Base-by-base conservation (phyloP, 2,888 invertebrate genomes). In the Acronicta leporina region DNA sequence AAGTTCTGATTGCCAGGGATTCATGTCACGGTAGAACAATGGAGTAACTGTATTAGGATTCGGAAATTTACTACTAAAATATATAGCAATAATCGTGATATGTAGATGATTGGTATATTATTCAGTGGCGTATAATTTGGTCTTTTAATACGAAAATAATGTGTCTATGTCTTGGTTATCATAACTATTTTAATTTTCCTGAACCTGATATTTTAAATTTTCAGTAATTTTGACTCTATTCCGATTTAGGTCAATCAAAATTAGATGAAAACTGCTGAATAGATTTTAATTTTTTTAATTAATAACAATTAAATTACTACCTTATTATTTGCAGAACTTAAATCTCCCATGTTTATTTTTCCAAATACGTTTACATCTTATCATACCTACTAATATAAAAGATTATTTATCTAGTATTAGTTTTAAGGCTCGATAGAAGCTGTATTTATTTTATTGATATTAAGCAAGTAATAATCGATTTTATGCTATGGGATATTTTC, bases 401-500 rank as follows among this genome's bases (percentile, higher is more conserved):
- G 41, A 50, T 54, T 50, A 47, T 47, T 50, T 41, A 42, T 44
- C 33, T 16, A 51, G 35, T 27, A 41, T 35, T 30, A 40, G 20
- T 16, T 27, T 40, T 45, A 30, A 25, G 20, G 13, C 38, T 10
- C 48, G 50, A 52, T 49, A 48, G 41, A 9, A 43, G 41, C 33
- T 33, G 15, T 49, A 42, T 45, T 50, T 56, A 27, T 44, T 54
- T 30, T 54, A 54, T 30, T 59, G 33, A 35, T 54, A 63, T 67
- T 70, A 61, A 55, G 53, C 59, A 70, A 63, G 55, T 55, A 16
- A 41, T 51, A 59, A 70, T 68, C 41, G 58, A 40, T 65, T 44
- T 58, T 51, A 53, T 49, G 46, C 25, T 45, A 43, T 53, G 16
- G 53, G 44, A 54, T 63, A 51, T 57, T 56, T 50, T n/a, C 33